Conservation (phyloP, 2,888 invertebrate species). For the Hirudinaria manillensis region DNA sequence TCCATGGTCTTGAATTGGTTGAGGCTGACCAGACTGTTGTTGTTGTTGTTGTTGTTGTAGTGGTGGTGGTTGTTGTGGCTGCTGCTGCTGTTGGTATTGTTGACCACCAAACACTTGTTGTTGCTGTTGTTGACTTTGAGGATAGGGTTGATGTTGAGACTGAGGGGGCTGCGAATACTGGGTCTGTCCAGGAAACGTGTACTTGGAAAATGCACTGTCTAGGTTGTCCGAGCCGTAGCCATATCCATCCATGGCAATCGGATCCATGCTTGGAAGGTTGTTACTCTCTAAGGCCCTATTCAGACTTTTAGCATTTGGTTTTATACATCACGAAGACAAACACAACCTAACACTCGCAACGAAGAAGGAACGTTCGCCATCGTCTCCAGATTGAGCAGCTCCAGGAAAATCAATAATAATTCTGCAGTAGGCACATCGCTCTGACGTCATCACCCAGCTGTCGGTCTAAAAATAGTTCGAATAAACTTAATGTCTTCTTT, state of each 20-base stretch:
- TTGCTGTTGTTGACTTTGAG: constrained; percentile 19
- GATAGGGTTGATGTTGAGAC: constrained; percentile 15
- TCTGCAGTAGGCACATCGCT: background rate
- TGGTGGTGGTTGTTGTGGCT: background rate
- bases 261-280: constrained; percentile 33
- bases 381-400: background rate
- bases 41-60: background rate
- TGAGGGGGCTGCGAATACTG: constrained; percentile 14
- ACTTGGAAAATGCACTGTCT: constrained; percentile 29
- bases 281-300: too few species aligned
- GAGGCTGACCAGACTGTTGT: background rate
- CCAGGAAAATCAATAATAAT: constrained; percentile 8
- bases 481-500: too few species aligned
- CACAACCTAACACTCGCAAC: too few species aligned
- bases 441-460: constrained; percentile 16
- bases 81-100: constrained; percentile 3
- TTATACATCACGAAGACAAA: too few species aligned
- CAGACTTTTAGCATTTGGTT: too few species aligned
- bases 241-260: constrained; percentile 35
- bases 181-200: constrained; percentile 11
- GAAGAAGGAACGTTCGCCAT: background rate
- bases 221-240: constrained; percentile 36
- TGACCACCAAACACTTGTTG: constrained; percentile 14
- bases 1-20: background rate
- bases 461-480: background rate